Evolutionary conservation across 2,113 vertebrate species (phyloP).

Genomic region (Calyptommatus sinebrachiatus): DNA sequence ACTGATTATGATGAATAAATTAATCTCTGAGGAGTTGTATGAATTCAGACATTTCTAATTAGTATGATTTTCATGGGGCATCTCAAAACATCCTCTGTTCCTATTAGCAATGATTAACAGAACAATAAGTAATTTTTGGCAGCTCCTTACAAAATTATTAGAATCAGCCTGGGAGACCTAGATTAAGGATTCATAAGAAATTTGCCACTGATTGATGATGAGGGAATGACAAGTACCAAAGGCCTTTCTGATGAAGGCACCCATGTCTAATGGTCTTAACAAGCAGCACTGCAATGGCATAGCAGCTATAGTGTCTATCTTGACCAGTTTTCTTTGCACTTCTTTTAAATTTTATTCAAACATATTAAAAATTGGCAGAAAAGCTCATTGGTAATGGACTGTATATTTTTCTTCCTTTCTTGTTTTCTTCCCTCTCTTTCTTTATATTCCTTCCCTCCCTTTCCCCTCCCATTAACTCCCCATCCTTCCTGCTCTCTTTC

Average conservation of each 20-base stretch:
- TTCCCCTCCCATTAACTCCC: too few species aligned
- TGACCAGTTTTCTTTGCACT: not conserved
- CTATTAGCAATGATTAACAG: conserved; percentile 76
- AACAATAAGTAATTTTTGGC: conserved; percentile 77
- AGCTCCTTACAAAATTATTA: conserved; percentile 69
- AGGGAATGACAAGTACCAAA: conserved; percentile 54
- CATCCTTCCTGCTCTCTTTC: too few species aligned
- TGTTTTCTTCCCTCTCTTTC: too few species aligned
- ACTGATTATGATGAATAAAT: conserved; percentile 80
- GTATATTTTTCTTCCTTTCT: too few species aligned
- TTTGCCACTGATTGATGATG: conserved; percentile 62
- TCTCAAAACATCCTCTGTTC: conserved; percentile 67
- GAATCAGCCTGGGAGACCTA: conserved; percentile 60
- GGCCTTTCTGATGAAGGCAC: conserved; percentile 41
- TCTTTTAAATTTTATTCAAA: conserved; percentile 12
- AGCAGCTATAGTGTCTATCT: conserved; percentile 10
- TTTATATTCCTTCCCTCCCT: too few species aligned
- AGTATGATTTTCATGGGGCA: conserved; percentile 72
- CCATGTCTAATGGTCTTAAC: conserved; percentile 39
- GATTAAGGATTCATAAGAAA: conserved; percentile 64
- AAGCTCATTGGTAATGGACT: too few species aligned
- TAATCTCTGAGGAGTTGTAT: conserved; percentile 75
- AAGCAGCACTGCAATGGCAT: conserved; percentile 37
- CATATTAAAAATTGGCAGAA: too few species aligned
- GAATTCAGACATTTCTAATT: conserved; percentile 79